Evolutionary conservation across 2,888 invertebrate genomes (phyloP).

Genomic region (Ernsta delagoae): DNA sequence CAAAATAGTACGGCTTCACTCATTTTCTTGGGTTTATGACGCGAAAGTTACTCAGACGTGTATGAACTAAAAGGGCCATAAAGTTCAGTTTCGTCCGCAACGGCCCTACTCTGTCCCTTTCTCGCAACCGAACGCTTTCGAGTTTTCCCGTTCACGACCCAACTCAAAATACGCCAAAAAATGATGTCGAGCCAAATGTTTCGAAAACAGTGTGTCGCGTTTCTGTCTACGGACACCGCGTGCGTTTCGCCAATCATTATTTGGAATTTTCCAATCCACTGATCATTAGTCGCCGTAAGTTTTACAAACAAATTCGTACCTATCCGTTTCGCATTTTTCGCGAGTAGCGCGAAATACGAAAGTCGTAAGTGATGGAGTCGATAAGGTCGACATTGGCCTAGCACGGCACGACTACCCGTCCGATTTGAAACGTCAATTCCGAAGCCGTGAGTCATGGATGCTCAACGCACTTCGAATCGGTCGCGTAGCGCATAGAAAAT

Average conservation of each 20-base stretch:
- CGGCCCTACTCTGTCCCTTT: conserved; percentile 61
- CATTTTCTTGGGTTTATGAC: conserved; percentile 58
- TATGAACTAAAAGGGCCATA: conserved; percentile 60
- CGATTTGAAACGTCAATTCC: conserved; percentile 51
- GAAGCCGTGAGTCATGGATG: conserved; percentile 9
- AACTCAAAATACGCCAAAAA: conserved; percentile 85
- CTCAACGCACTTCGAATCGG: conserved; percentile 39
- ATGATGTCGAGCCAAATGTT: conserved; percentile 81
- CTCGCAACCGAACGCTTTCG: conserved; percentile 80
- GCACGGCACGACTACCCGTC: conserved; percentile 55
- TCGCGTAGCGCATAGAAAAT: conserved; percentile 70
- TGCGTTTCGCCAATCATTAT: conserved; percentile 71
- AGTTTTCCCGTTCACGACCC: conserved; percentile 82
- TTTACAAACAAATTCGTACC: conserved; percentile 77
- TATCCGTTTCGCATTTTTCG: conserved; percentile 79
- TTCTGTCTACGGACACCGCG: conserved; percentile 74
- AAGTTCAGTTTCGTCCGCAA: conserved; percentile 68
- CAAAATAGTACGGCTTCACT: conserved; percentile 81
- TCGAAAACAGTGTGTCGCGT: conserved; percentile 83
- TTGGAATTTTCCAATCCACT: conserved; percentile 88
- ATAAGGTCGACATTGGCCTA: conserved; percentile 65
- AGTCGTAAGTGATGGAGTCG: conserved; percentile 56
- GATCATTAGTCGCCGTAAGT: conserved; percentile 75
- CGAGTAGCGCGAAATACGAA: conserved; percentile 79
- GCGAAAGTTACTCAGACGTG: conserved; percentile 64